A percentile compares a stretch with the other conserved stretches of the same genome.
Evolutionary conservation across 2,888 invertebrate genomes (phyloP).

Genomic region (Sarcophaga variegata): DNA sequence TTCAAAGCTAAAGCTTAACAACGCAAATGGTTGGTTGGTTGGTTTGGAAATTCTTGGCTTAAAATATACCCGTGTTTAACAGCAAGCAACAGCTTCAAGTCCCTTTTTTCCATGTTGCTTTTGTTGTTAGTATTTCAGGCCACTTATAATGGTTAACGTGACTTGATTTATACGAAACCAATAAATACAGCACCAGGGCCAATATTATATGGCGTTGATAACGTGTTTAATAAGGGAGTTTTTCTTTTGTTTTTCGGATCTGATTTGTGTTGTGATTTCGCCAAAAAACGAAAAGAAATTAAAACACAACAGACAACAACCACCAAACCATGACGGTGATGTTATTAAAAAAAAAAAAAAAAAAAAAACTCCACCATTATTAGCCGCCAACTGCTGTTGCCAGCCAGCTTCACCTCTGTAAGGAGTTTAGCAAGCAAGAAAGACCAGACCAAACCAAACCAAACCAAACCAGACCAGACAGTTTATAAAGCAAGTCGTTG

Average conservation of each 20-base stretch:
- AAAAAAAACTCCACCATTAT: slow-evolving; percentile 44
- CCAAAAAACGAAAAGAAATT: slow-evolving; percentile 21
- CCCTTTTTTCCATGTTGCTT: not conserved
- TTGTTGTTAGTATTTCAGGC: slow-evolving; percentile 12
- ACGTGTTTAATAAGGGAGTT: slow-evolving; percentile 1
- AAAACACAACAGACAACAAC: slow-evolving; percentile 24
- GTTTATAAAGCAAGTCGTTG: slow-evolving; percentile 68
- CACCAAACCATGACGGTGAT: slow-evolving; percentile 65
- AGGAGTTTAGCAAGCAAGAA: too few species aligned
- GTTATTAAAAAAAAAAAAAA: slow-evolving; percentile 37
- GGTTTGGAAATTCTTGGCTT: slow-evolving; percentile 25
- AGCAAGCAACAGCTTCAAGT: slow-evolving; percentile 17
- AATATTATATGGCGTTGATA: slow-evolving; percentile 16
- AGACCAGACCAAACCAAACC: not conserved
- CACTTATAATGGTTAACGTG: slow-evolving; percentile 46
- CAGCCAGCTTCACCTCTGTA: too few species aligned
- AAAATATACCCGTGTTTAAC: slow-evolving; percentile 42
- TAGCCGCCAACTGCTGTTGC: slow-evolving; percentile 6
- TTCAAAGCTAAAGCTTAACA: slow-evolving; percentile 18
- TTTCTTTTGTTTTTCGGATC: slow-evolving; percentile 1
- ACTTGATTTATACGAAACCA: slow-evolving; percentile 68
- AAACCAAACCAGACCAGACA: not conserved
- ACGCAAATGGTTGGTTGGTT: not conserved
- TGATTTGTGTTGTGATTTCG: not conserved
- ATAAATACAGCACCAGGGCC: slow-evolving; percentile 55